A percentile compares a stretch with the other conserved stretches of the same genome.
phyloP scores from a whole-genome alignment of 2,888 invertebrate genomes.

The Unio delphinus region DNA sequence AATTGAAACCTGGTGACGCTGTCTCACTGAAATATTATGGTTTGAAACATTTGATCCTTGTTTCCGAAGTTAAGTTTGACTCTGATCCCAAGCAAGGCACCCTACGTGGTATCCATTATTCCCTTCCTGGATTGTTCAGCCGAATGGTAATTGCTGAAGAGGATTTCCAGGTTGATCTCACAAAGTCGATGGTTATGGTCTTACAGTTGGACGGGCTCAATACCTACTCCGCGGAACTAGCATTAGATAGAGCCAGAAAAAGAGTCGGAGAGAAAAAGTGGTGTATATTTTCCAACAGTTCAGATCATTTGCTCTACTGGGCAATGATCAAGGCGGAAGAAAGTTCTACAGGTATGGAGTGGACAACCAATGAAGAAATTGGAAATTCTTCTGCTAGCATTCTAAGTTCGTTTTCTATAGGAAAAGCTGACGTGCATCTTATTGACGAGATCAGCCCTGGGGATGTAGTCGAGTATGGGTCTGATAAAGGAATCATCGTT shows the following conservation, averaged over 20 bases:
- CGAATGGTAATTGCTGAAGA: too few species aligned
- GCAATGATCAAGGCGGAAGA: neutral
- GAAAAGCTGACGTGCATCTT: neutral
- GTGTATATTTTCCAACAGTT: neutral
- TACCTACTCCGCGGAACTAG: too few species aligned
- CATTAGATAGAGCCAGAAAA: too few species aligned
- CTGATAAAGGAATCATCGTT: neutral
- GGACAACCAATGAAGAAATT: neutral
- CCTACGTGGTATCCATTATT: too few species aligned
- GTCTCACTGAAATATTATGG: too few species aligned
- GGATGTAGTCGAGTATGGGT: constrained; percentile 1
- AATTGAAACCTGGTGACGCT: too few species aligned
- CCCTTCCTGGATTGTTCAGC: too few species aligned
- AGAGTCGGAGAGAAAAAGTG: constrained; percentile 9
- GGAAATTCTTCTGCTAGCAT: neutral
- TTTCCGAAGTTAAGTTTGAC: too few species aligned
- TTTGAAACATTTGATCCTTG: too few species aligned
- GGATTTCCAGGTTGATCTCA: too few species aligned
- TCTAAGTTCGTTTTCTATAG: neutral
- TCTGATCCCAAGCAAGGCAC: too few species aligned
- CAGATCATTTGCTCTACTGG: constrained; percentile 10
- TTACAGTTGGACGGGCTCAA: constrained; percentile 1
- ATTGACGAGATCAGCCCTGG: neutral
- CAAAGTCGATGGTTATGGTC: too few species aligned
- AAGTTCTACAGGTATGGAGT: neutral